Evolutionary conservation across 2,888 invertebrate genomes (phyloP).

Genomic region (Lissocephala sabroskyi): DNA sequence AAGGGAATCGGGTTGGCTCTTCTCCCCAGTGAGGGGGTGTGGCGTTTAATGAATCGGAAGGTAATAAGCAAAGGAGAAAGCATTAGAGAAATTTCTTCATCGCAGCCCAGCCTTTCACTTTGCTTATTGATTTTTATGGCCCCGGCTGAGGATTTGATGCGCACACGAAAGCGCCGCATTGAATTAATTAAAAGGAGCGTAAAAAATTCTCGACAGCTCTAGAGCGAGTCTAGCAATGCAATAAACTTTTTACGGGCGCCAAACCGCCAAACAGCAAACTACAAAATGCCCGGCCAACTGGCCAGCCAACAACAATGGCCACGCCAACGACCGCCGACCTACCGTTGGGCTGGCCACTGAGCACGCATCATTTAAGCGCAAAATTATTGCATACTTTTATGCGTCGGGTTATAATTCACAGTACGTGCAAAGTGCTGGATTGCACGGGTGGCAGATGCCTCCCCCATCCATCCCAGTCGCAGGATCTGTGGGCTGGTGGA

Average conservation of each 20-base stretch:
- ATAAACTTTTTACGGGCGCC: conserved; percentile 32
- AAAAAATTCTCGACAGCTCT: conserved; percentile 51
- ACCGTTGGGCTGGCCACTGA: conserved; percentile 16
- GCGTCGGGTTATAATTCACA: conserved; percentile 59
- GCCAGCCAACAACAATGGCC: background rate
- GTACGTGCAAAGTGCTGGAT: conserved; percentile 52
- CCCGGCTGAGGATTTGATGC: conserved; percentile 20
- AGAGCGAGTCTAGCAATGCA: conserved; percentile 50
- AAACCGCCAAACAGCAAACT: conserved; percentile 6
- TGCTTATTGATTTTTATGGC: conserved; percentile 54
- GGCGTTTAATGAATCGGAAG: conserved; percentile 60
- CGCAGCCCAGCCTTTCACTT: conserved; percentile 22
- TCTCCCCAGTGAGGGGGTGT: conserved; percentile 14
- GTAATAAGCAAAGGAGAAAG: conserved; percentile 55
- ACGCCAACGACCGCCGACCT: background rate
- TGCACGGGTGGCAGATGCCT: no score
- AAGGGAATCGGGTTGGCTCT: background rate
- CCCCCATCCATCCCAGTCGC: no score
- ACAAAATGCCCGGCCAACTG: background rate
- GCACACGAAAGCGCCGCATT: no score
- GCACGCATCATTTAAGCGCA: conserved; percentile 61
- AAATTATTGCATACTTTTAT: conserved; percentile 61
- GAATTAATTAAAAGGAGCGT: conserved; percentile 57
- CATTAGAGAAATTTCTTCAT: conserved; percentile 57
- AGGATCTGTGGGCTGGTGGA: conserved; percentile 15